These are phyloP conservation scores for Hermetia illucens DNA, from an alignment of 1,140 invertebrate species.

Conservation along the genomic window DNA sequence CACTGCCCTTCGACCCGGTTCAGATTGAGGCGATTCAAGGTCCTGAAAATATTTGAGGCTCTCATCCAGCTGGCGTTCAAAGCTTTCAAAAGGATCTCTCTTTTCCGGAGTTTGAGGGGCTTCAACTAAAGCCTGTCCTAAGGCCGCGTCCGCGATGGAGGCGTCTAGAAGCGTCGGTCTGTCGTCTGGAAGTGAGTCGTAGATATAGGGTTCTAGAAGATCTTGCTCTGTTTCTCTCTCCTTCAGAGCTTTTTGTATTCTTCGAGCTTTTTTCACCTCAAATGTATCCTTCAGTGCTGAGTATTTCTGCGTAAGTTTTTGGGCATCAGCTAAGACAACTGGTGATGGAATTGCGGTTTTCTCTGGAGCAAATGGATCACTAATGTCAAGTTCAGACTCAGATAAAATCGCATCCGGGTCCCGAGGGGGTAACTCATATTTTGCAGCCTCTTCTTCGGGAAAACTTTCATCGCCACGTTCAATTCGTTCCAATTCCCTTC, in stretches of 20 bases:
- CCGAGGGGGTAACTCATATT: background rate
- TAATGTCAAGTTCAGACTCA: background rate
- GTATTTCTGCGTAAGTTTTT: background rate
- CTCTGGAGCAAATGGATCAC: background rate
- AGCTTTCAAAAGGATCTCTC: background rate
- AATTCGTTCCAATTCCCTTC: background rate
- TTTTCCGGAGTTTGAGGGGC: background rate
- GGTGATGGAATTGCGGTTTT: background rate
- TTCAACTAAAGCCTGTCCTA: background rate
- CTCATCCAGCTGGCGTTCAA: background rate
- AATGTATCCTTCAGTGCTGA: background rate
- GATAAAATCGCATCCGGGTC: background rate
- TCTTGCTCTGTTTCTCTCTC: background rate
- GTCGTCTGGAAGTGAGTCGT: background rate
- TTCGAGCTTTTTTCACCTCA: background rate
- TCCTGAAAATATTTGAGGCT: background rate
- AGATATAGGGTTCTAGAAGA: background rate
- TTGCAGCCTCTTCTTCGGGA: background rate
- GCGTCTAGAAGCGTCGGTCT: background rate
- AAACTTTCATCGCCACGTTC: background rate
- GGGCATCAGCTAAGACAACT: background rate
- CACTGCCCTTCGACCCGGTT: background rate
- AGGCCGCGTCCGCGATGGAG: background rate
- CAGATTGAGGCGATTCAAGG: background rate
- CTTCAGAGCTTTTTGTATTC: background rate